Evolutionary conservation across 2,888 invertebrate species (phyloP), one percentile per base, ranked within the genome.

Genomic region (Andrena dorsata): DNA sequence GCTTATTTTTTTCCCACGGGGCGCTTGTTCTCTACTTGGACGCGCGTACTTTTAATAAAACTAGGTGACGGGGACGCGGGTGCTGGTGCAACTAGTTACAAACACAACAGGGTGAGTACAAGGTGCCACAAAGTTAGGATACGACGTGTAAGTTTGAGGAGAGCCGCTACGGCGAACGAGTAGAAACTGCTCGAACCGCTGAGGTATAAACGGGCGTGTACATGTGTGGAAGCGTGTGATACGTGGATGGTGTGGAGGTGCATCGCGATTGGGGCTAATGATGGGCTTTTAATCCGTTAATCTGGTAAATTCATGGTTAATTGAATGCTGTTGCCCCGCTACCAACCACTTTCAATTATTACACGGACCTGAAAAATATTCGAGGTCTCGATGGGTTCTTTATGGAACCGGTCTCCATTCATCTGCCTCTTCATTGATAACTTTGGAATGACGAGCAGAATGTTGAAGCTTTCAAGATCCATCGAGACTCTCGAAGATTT

Each of bases 61-160:
- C 53, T 30, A 51, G 66, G 41, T 65, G 28, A 16, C 13, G 71
- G 69, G 49, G 8, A 61, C 65, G 65, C 58, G 68, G 49, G 53
- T 61, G 51, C 41, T 26, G 56, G 78, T 82, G 82, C 74, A 49
- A 58, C 70, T 82, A 78, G 78, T 82, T 72, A 83, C 75, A 75
- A 51, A 56, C 56, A 56, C 82, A 82, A 78, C 78, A 35, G 66
- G 75, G 56, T 81, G 65, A 69, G 76, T 66, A 65, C 64, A 41
- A 41, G 76, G 76, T 83, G 76, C 41, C 73, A 70, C 66, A 68
- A 74, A 75, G 83, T 83, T 83, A 82, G 71, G 82, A 83, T 71
- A 79, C 82, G 75, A 51, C 35, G 76, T 64, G 30, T 51, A 76
- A 28, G 60, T 76, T 61, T 20, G 63, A 61, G 65, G 66, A 82